These are phyloP conservation scores for Pipistrellus pipistrellus DNA, from an alignment of 2,797 vertebrate species.

Conservation along the genomic window DNA sequence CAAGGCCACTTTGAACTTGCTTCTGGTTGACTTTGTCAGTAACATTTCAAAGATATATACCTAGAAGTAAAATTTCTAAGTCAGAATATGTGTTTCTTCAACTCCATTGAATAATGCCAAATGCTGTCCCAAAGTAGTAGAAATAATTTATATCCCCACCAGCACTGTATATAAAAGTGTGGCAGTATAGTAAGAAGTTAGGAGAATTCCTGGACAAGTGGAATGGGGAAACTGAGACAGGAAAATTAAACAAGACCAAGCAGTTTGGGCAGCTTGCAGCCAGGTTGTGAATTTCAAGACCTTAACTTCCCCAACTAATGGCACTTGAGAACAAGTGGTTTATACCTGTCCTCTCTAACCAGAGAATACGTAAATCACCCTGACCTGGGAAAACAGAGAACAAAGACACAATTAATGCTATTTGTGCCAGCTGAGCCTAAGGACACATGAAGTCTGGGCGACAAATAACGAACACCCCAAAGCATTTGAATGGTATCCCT, in stretches of 20 bases:
- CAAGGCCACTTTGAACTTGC: background rate
- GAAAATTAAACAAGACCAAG: background rate
- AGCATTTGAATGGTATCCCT: background rate
- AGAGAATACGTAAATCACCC: background rate
- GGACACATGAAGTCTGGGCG: background rate
- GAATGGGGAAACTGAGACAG: background rate
- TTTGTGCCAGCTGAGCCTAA: background rate
- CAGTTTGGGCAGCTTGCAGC: background rate
- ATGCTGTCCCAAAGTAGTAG: background rate
- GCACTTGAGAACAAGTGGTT: background rate
- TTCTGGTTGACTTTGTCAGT: background rate
- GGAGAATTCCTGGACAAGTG: background rate
- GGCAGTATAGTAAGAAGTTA: background rate
- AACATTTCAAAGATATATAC: background rate
- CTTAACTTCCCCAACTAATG: background rate
- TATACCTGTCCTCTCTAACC: background rate
- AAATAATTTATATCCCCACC: background rate
- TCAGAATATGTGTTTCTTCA: background rate
- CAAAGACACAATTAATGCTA: background rate
- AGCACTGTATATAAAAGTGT: background rate
- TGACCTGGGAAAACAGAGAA: background rate
- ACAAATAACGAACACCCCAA: background rate
- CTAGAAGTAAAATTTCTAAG: background rate
- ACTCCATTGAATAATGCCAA: background rate
- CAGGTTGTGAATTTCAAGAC: background rate